phyloP scores from a whole-genome alignment of 2,797 vertebrate species.

The Danio albolineatus region DNA sequence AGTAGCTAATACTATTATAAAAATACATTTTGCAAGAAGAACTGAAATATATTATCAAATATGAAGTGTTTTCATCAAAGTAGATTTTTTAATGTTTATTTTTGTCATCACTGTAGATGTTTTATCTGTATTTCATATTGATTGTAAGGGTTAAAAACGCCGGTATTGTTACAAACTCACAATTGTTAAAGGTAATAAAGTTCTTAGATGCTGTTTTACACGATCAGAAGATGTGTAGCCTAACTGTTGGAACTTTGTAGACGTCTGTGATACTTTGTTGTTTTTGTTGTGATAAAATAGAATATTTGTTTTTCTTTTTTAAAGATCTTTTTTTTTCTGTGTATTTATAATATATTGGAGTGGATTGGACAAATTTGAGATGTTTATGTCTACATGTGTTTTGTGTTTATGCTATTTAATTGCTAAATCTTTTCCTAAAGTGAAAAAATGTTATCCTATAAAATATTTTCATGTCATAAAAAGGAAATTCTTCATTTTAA shows the following conservation, averaged over 20 bases:
- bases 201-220: background rate
- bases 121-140: background rate
- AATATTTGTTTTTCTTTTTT: too few species aligned
- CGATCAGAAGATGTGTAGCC: background rate
- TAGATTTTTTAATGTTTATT: background rate
- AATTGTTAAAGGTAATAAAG: background rate
- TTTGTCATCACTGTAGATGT: background rate
- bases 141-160: background rate
- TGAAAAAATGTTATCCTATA: too few species aligned
- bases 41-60: too few species aligned
- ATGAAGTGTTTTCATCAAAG: background rate
- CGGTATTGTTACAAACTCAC: background rate
- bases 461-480: too few species aligned
- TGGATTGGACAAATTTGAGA: too few species aligned
- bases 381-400: background rate
- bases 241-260: background rate
- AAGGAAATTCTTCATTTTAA: too few species aligned
- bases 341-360: too few species aligned
- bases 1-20: background rate
- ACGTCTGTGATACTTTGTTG: background rate
- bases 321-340: too few species aligned
- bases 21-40: background rate
- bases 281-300: too few species aligned
- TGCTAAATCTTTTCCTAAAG: too few species aligned
- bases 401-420: too few species aligned